These are phyloP conservation scores for Opisthocomus hoazin DNA, from an alignment of 2,113 vertebrate genomes.

Conservation along the genomic window DNA sequence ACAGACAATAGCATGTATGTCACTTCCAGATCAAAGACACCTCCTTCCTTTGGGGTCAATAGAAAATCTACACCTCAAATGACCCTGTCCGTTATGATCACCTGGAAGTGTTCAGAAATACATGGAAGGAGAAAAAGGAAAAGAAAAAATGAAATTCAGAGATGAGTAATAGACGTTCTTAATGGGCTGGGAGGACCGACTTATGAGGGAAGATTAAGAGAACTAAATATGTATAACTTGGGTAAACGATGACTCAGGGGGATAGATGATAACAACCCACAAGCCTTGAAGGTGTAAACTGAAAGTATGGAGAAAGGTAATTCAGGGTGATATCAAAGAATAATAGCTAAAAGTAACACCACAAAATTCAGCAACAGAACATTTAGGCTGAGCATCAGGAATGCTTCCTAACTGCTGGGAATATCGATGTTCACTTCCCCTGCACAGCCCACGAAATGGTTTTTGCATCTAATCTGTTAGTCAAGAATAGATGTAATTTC, in stretches of 20 bases:
- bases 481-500: not conserved
- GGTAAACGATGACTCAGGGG: not conserved
- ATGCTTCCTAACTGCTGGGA: not conserved
- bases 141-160: not conserved
- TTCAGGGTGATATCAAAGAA: not conserved
- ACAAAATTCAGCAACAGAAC: not conserved
- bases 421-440: rapidly evolving
- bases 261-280: not conserved
- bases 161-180: not conserved
- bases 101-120: not conserved
- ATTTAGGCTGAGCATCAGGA: not conserved
- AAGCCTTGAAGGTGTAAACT: not conserved
- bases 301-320: not conserved
- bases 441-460: rapidly evolving
- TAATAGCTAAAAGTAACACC: not conserved
- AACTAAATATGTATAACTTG: not conserved
- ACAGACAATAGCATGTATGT: not conserved
- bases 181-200: not conserved
- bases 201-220: not conserved
- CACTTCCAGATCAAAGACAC: not conserved
- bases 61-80: not conserved
- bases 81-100: not conserved
- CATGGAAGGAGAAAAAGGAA: not conserved
- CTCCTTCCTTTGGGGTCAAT: not conserved
- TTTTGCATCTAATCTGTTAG: not conserved